phyloP scores from a whole-genome alignment of 2,113 vertebrate genomes.

The Oreotrochilus melanogaster region DNA sequence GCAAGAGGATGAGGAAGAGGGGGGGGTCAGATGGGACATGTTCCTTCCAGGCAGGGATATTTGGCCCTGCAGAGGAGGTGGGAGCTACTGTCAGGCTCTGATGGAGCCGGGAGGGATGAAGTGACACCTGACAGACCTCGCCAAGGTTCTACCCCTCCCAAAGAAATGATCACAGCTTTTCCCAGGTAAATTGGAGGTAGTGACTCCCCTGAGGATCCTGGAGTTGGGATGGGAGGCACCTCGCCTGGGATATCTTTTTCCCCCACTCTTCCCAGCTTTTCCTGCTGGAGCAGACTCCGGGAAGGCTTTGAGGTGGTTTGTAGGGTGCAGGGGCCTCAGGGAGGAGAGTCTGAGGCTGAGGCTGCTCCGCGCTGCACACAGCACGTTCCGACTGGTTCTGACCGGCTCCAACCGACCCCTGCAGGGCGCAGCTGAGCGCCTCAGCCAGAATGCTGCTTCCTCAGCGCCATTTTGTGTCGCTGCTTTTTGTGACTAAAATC shows the following conservation, averaged over 20 bases:
- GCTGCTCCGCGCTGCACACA: too few relatives aligned
- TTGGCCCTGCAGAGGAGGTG: slow-evolving; percentile 16
- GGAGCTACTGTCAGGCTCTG: slow-evolving; percentile 28
- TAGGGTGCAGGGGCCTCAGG: too few relatives aligned
- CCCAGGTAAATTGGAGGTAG: slow-evolving; percentile 39
- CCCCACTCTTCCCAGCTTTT: neutral
- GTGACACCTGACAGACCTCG: slow-evolving; percentile 33
- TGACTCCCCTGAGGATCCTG: neutral
- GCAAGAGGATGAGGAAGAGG: neutral
- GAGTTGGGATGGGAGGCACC: neutral
- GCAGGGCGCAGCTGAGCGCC: too few relatives aligned
- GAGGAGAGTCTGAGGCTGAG: too few relatives aligned
- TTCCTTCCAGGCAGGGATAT: slow-evolving; percentile 56
- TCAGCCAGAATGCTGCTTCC: too few relatives aligned
- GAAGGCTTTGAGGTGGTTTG: too few relatives aligned
- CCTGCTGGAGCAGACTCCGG: neutral
- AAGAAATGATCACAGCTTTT: neutral
- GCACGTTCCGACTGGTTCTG: too few relatives aligned
- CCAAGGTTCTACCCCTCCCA: neutral
- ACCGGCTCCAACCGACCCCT: too few relatives aligned
- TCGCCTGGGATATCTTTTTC: neutral
- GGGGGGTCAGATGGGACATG: neutral
- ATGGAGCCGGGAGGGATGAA: neutral
- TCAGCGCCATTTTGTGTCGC: too few relatives aligned
- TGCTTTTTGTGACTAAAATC: too few relatives aligned